phyloP scores from a whole-genome alignment of 2,797 vertebrate species.

The Neosilurus mollespiculum region DNA sequence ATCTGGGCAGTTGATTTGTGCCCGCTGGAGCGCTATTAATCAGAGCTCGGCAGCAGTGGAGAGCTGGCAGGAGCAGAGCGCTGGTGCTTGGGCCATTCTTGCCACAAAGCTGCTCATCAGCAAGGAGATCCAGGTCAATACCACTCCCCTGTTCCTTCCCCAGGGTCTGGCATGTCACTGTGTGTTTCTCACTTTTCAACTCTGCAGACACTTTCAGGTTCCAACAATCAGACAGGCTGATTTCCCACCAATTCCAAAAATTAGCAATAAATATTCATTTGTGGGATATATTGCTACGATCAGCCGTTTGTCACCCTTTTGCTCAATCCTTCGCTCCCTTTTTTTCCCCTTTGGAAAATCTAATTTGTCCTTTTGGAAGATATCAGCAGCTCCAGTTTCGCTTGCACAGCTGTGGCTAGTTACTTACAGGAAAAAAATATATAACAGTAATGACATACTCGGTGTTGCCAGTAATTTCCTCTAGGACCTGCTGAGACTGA shows the following conservation, averaged over 20 bases:
- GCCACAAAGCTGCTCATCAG: constrained; percentile 53
- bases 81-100: constrained; percentile 37
- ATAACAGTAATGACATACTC: constrained; percentile 82
- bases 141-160: constrained; percentile 39
- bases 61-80: constrained; percentile 53
- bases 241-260: constrained; percentile 10
- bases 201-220: constrained; percentile 26
- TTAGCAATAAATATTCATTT: constrained; percentile 29
- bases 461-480: constrained; percentile 98
- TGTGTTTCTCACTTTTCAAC: constrained; percentile 41
- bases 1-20: constrained; percentile 55
- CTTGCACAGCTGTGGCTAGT: constrained; percentile 37
- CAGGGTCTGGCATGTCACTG: constrained; percentile 48
- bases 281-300: background rate
- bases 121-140: constrained; percentile 48
- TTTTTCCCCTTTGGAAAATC: background rate
- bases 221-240: constrained; percentile 8
- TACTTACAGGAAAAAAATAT: constrained; percentile 30
- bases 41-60: constrained; percentile 50
- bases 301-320: background rate
- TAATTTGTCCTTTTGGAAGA: constrained; percentile 31
- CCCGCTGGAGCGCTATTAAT: constrained; percentile 60
- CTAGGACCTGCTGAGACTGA: constrained; percentile 94
- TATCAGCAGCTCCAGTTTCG: constrained; percentile 39
- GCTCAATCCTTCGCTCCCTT: background rate